phyloP scores from a whole-genome alignment of 1,140 invertebrate species.

The Drosophila ercepeae region DNA sequence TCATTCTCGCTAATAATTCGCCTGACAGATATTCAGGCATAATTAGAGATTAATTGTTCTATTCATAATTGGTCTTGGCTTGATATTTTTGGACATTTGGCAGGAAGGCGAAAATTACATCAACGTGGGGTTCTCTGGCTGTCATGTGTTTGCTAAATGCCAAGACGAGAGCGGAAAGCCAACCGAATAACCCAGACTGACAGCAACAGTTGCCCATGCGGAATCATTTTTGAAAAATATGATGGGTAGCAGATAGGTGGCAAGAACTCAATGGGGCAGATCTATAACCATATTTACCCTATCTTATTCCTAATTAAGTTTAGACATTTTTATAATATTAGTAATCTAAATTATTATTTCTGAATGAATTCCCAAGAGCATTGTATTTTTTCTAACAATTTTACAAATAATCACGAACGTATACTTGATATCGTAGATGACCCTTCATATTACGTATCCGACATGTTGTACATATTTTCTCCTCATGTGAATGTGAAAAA shows the following conservation, averaged over 20 bases:
- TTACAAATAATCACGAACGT: too few species aligned
- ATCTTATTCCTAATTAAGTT: background rate
- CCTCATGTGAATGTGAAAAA: too few species aligned
- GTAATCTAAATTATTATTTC: too few species aligned
- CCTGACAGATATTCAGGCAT: conserved; percentile 80
- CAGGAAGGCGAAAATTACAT: conserved; percentile 49
- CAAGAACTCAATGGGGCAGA: background rate
- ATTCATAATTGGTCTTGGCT: conserved; percentile 75
- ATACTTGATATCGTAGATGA: too few species aligned
- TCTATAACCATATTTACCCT: background rate
- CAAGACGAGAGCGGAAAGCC: background rate
- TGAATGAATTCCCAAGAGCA: too few species aligned
- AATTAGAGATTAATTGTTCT: conserved; percentile 83
- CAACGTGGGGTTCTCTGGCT: conserved; percentile 43
- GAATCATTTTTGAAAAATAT: conserved; percentile 39
- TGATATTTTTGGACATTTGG: conserved; percentile 75
- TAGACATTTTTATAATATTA: too few species aligned
- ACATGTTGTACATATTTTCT: background rate
- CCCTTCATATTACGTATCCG: background rate
- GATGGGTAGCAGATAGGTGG: conserved; percentile 15
- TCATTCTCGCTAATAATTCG: conserved; percentile 71
- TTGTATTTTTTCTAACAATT: too few species aligned
- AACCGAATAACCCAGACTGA: conserved; percentile 44
- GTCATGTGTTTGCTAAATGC: conserved; percentile 19
- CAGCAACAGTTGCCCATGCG: conserved; percentile 68